phyloP scores from a whole-genome alignment of 2,888 invertebrate species.

The Cinara cedri region DNA sequence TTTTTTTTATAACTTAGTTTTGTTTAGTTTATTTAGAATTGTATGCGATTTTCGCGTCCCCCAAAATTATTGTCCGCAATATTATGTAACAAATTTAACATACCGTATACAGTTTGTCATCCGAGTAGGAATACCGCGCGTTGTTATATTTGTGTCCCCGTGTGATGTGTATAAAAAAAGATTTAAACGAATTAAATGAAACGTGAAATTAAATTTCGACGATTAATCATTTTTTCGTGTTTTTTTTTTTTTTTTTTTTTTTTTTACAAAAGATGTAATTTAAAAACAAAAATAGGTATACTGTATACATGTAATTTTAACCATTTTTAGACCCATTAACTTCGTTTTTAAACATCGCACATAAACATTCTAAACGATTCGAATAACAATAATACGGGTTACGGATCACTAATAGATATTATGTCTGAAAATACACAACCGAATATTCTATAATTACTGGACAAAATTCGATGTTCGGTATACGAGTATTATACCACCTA shows the following conservation, averaged over 20 bases:
- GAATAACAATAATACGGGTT: neutral
- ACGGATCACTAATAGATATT: too few relatives aligned
- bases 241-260: too few relatives aligned
- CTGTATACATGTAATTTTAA: neutral
- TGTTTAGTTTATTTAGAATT: too few relatives aligned
- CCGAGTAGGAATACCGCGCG: neutral
- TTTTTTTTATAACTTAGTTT: too few relatives aligned
- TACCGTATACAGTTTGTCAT: neutral
- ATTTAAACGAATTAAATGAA: slow-evolving; percentile 13
- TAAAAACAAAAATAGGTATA: neutral
- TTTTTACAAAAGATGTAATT: too few relatives aligned
- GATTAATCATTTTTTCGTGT: neutral
- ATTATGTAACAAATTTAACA: too few relatives aligned
- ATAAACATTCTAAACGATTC: slow-evolving; percentile 1
- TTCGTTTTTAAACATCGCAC: neutral
- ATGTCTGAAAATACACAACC: too few relatives aligned
- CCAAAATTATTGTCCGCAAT: too few relatives aligned
- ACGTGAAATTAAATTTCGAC: slow-evolving; percentile 37
- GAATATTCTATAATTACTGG: too few relatives aligned
- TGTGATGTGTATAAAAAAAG: neutral
- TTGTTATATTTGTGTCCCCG: neutral
- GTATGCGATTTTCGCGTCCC: too few relatives aligned
- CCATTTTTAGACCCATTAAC: slow-evolving; percentile 3
- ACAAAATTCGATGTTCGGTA: too few relatives aligned
- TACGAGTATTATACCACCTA: too few relatives aligned